Base-by-base conservation (phyloP, 2,888 invertebrate genomes). In the Fragum whitleyi region DNA sequence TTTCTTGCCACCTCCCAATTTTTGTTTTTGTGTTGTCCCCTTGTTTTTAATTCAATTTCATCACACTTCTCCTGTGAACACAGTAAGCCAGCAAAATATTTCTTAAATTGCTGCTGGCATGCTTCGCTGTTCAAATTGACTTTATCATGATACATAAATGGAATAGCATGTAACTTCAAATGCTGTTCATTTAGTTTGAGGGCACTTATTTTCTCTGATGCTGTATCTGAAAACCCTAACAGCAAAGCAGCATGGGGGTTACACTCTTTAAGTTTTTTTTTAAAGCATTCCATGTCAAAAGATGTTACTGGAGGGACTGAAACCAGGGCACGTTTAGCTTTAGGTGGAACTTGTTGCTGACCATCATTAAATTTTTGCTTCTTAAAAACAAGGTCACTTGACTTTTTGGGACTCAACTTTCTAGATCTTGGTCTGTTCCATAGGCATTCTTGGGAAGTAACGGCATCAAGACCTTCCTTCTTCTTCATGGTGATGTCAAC, bases 91-190 rank as follows among this genome's bases (percentile, higher is more conserved):
- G 16, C n/a, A n/a, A 47, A 47, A 47, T 47, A 47, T 47, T 47
- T 47, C 47, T 16, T 47, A 47, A 47, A 47, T 47, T 47, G 47
- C n/a, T 47, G 19, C n/a, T 16, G 16, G n/a, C 47, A 47, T 47
- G n/a, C n/a, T n/a, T 47, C 47, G n/a, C 47, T 47, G n/a, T n/a
- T 47, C 47, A 47, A 16, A 47, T 47, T n/a, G 19, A 47, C 47
- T n/a, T n/a, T 47, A 47, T 47, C 47, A 47, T 47, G 47, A n/a
- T 47, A 47, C 47, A 47, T 47, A n/a, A 47, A 47, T 19, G 47
- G 47, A 47, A 47, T 47, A 47, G 19, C n/a, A n/a, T 47, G 47
- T 47, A 47, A n/a, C n/a, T 47, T 47, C 47, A 47, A 47, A 47
- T 47, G 16, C n/a, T n/a, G 16, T 47, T 47, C 47, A 6, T n/a